phyloP scores from a whole-genome alignment of 2,113 vertebrate genomes.

The Plecturocebus donacophilus region DNA sequence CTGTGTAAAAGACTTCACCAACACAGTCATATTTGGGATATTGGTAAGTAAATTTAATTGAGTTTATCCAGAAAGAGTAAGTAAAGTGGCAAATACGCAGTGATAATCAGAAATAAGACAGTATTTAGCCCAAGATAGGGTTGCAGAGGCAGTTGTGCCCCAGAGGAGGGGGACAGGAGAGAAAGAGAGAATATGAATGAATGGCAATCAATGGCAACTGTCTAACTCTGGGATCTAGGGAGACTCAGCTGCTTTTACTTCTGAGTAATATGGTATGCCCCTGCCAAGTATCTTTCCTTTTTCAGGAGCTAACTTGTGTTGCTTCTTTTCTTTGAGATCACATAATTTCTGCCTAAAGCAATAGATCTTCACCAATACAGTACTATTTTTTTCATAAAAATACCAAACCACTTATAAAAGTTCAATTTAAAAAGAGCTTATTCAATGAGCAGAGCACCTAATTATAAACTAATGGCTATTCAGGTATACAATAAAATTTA shows the following conservation, averaged over 20 bases:
- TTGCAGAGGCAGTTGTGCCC: not conserved
- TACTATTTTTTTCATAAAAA: not conserved
- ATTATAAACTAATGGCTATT: not conserved
- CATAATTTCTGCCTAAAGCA: not conserved
- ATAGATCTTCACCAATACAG: not conserved
- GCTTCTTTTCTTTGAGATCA: not conserved
- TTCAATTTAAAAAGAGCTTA: slow-evolving; percentile 17
- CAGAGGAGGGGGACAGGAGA: not conserved
- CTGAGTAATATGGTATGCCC: not conserved
- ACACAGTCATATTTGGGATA: not conserved
- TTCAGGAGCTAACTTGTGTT: not conserved
- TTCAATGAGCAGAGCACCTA: not conserved
- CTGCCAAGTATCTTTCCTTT: not conserved
- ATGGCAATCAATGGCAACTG: not conserved
- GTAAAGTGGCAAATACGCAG: not conserved
- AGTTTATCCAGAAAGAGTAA: not conserved
- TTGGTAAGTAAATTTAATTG: not conserved
- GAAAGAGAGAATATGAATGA: not conserved
- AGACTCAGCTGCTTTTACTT: not conserved
- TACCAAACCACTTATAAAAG: not conserved
- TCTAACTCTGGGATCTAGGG: not conserved
- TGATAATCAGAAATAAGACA: not conserved
- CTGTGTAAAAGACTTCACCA: not conserved
- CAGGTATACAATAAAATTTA: not conserved
- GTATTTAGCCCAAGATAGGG: not conserved